Conservation (phyloP, 2,888 invertebrate species). For the Xestia xanthographa region DNA sequence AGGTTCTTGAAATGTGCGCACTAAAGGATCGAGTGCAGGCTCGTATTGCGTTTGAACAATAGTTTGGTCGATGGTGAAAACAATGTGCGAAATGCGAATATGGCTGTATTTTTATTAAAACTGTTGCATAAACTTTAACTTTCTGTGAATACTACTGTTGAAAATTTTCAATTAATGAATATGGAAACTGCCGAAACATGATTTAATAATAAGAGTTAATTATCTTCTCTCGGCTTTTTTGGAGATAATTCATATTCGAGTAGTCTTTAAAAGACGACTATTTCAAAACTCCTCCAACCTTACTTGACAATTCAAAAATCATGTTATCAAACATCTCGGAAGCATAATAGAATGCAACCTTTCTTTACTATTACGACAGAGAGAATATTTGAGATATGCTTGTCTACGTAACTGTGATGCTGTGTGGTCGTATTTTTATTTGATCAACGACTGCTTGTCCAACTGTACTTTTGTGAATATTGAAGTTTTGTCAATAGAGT, state of each 20-base stretch:
- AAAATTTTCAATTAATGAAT: neutral
- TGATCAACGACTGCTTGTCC: slow-evolving; percentile 63
- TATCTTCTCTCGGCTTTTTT: neutral
- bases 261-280: slow-evolving; percentile 6
- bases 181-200: too few relatives aligned
- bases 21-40: slow-evolving; percentile 20
- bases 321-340: slow-evolving; percentile 59
- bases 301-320: slow-evolving; percentile 49
- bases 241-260: slow-evolving; percentile 12
- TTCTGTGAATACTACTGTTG: neutral
- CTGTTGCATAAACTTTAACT: neutral
- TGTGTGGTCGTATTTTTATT: slow-evolving; percentile 65
- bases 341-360: slow-evolving; percentile 57
- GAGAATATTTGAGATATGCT: slow-evolving; percentile 48
- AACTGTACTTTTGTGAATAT: slow-evolving; percentile 70
- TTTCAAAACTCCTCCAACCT: slow-evolving; percentile 23
- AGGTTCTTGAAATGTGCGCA: slow-evolving; percentile 19
- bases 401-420: slow-evolving; percentile 54
- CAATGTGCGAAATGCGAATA: neutral
- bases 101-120: slow-evolving; percentile 9
- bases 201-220: neutral
- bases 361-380: slow-evolving; percentile 59
- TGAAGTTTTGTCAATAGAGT: slow-evolving; percentile 56
- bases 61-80: slow-evolving; percentile 25
- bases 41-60: slow-evolving; percentile 39